Evolutionary conservation across 2,797 vertebrate genomes (phyloP).

Genomic region (Centroberyx gerrardi): DNA sequence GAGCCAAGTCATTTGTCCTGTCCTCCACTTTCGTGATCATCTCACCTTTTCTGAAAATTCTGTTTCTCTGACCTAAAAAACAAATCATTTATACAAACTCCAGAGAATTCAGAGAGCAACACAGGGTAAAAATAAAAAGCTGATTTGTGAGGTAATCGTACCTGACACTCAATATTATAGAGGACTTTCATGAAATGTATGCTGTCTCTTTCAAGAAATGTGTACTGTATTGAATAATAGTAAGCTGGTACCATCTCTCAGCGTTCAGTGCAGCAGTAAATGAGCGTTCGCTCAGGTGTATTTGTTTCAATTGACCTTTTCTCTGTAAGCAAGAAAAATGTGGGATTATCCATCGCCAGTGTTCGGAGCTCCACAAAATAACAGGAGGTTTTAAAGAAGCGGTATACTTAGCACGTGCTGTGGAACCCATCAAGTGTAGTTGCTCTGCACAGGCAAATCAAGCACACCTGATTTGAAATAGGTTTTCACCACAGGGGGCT

Average conservation of each 20-base stretch:
- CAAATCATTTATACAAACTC: slow-evolving; percentile 45
- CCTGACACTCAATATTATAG: slow-evolving; percentile 41
- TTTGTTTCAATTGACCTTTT: slow-evolving; percentile 64
- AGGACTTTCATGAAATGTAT: slow-evolving; percentile 29
- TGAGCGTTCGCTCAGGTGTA: slow-evolving; percentile 9
- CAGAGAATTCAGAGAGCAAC: slow-evolving; percentile 13
- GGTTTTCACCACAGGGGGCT: slow-evolving; percentile 32
- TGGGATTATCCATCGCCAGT: slow-evolving; percentile 44
- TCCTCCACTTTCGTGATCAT: neutral
- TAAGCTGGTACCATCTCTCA: slow-evolving; percentile 28
- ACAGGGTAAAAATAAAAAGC: slow-evolving; percentile 36
- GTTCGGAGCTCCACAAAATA: slow-evolving; percentile 49
- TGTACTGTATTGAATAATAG: slow-evolving; percentile 32
- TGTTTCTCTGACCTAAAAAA: slow-evolving; percentile 41
- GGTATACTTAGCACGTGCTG: slow-evolving; percentile 28
- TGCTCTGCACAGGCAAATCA: slow-evolving; percentile 20
- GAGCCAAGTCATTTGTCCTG: neutral
- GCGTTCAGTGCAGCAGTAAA: slow-evolving; percentile 65
- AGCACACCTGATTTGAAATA: slow-evolving; percentile 22
- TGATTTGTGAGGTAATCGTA: slow-evolving; percentile 24
- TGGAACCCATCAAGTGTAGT: slow-evolving; percentile 25
- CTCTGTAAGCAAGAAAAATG: slow-evolving; percentile 30
- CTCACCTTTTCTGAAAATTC: neutral
- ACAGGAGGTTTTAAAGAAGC: slow-evolving; percentile 20
- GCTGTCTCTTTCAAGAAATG: slow-evolving; percentile 5